Conservation (phyloP, 2,797 vertebrate species). For the Clarias laeviceps region DNA sequence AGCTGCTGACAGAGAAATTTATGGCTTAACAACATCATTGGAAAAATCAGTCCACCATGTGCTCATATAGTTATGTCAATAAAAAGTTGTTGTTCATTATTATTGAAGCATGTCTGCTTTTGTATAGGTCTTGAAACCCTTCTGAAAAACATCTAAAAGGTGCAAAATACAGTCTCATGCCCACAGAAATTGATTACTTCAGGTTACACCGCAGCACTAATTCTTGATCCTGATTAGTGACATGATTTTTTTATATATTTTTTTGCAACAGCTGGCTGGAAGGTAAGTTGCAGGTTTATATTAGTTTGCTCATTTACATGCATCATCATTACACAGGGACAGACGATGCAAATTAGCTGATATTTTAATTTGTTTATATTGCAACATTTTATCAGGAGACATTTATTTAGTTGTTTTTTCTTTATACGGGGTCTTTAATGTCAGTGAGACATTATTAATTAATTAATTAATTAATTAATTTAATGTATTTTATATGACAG, state of each 20-base stretch:
- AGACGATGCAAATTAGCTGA: not conserved
- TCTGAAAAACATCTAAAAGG: not conserved
- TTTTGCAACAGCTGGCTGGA: not conserved
- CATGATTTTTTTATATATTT: not conserved
- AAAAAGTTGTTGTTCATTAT: not conserved
- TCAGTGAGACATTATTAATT: not conserved
- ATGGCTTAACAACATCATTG: not conserved
- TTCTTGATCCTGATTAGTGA: not conserved
- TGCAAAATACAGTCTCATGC: not conserved
- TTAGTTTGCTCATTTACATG: not conserved
- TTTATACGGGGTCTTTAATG: too few species aligned
- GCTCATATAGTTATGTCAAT: not conserved
- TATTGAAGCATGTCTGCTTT: not conserved
- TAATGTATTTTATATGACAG: too few species aligned
- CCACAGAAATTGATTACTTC: not conserved
- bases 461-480: too few species aligned
- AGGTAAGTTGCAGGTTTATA: not conserved
- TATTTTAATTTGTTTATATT: not conserved
- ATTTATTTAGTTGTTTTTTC: not conserved
- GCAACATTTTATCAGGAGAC: not conserved
- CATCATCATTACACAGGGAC: not conserved
- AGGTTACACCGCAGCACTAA: not conserved
- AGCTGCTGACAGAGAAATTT: not conserved
- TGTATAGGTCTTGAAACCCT: not conserved
- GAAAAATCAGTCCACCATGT: not conserved